These are phyloP conservation scores for Labeo catla DNA, from an alignment of 2,113 vertebrate genomes.

Conservation along the genomic window DNA sequence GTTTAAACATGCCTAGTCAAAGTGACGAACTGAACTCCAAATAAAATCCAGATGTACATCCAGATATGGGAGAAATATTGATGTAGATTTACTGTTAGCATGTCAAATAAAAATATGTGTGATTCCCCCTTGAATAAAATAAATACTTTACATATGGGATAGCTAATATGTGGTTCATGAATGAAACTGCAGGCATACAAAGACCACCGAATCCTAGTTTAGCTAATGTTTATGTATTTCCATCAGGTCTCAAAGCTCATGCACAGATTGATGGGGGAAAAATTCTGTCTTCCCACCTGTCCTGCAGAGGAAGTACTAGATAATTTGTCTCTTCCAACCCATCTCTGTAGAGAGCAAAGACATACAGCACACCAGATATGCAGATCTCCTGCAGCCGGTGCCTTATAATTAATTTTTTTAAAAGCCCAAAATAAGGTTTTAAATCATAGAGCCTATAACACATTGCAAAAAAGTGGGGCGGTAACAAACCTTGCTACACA, in stretches of 20 bases:
- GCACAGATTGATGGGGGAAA: neutral
- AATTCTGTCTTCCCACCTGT: slow-evolving; percentile 25
- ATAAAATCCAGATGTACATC: slow-evolving; percentile 48
- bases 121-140: slow-evolving; percentile 17
- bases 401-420: neutral
- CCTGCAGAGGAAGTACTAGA: slow-evolving; percentile 9
- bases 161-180: slow-evolving; percentile 21
- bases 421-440: slow-evolving; percentile 5
- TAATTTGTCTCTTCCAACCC: slow-evolving; percentile 1
- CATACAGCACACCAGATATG: slow-evolving; percentile 15
- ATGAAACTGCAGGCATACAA: slow-evolving; percentile 31
- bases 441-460: slow-evolving; percentile 18
- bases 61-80: slow-evolving; percentile 23
- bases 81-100: slow-evolving; percentile 11
- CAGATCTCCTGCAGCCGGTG: neutral
- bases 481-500: slow-evolving; percentile 18
- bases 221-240: slow-evolving; percentile 21
- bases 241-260: slow-evolving; percentile 6
- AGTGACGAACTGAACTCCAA: slow-evolving; percentile 32
- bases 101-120: slow-evolving; percentile 24
- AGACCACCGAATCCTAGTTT: neutral
- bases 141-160: slow-evolving; percentile 32
- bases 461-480: neutral
- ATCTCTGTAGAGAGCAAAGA: neutral
- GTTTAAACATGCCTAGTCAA: slow-evolving; percentile 33